Base-by-base conservation (phyloP, 1,140 invertebrate genomes). In the Linepithema humile region DNA sequence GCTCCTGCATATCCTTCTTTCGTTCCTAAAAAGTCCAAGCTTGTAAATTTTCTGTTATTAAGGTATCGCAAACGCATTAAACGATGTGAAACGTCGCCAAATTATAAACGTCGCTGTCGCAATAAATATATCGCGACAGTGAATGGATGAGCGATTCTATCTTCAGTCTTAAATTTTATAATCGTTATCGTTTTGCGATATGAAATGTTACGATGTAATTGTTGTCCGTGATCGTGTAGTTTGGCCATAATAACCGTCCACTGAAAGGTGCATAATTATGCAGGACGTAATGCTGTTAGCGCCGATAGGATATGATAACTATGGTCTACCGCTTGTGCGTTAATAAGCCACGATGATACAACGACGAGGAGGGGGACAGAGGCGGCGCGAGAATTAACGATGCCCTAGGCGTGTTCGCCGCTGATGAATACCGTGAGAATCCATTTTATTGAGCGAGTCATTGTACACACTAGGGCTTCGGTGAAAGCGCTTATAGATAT, bases 281-380 rank as follows among this genome's bases (percentile, higher is more conserved):
- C 64, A 38, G 75, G 20, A 80, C 64, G 17, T 57, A 80, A 80
- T 80, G 48, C 70, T 35, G 48, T 80, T 80, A 80, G 70, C 64
- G 75, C 48, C 65, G 48, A 80, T 70, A 57, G 48, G 38, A 55
- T 23, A 69, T 55, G 62, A 78, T 78, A 64, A 43, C 64, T 80
- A 70, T 69, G 23, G 32, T 70, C 75, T 38, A 50, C 32, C 48
- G 48, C 35, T 80, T 70, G 23, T 80, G 23, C 48, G 35, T 80
- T 78, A 80, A 80, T 80, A 80, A 70, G 75, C 20, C 29, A 64
- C 48, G 64, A n/a, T n/a, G n/a, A 10, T 77, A 65, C 2, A 12
- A 78, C n/a, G 10, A 32, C 57, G 9, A 6, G 35, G 35, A 80
- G 64, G 64, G 23, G 45, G 26, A 70, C 75, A 80, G 64, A 80